Percentiles rank a stretch among this genome's conserved stretches.
Conservation (phyloP, 2,888 invertebrate genomes). For the Leptopilina drosophilae region DNA sequence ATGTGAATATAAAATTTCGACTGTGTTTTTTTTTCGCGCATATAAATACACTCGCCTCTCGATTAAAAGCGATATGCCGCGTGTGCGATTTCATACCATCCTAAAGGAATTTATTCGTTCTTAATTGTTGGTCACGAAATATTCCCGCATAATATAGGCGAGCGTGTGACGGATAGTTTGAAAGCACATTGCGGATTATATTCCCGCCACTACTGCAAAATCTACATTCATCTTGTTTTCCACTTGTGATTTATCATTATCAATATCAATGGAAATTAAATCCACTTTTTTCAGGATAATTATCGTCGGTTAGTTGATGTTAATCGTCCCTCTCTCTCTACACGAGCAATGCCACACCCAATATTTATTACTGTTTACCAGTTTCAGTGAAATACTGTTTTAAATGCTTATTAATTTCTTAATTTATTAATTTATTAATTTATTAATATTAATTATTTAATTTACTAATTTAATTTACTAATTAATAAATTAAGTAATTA, state of each 20-base stretch:
- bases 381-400: no score
- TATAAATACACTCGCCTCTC: background rate
- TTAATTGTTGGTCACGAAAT: conserved; percentile 26
- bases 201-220: background rate
- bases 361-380: no score
- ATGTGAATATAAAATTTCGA: no score
- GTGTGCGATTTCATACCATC: conserved; percentile 30
- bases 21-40: background rate
- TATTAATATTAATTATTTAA: no score
- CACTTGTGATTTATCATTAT: background rate
- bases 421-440: no score
- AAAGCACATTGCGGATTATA: background rate
- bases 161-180: background rate
- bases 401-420: no score
- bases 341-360: no score
- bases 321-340: no score
- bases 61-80: conserved; percentile 5
- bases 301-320: background rate
- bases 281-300: background rate
- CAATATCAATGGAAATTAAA: background rate
- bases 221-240: background rate
- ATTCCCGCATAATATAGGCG: background rate
- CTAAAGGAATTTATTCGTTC: conserved; percentile 29
- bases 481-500: no score
- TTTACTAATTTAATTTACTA: no score